Percentiles rank a stretch among this genome's conserved stretches.
These are phyloP conservation scores for Drosophila mulleri DNA, from an alignment of 2,888 invertebrate genomes.

Conservation along the genomic window DNA sequence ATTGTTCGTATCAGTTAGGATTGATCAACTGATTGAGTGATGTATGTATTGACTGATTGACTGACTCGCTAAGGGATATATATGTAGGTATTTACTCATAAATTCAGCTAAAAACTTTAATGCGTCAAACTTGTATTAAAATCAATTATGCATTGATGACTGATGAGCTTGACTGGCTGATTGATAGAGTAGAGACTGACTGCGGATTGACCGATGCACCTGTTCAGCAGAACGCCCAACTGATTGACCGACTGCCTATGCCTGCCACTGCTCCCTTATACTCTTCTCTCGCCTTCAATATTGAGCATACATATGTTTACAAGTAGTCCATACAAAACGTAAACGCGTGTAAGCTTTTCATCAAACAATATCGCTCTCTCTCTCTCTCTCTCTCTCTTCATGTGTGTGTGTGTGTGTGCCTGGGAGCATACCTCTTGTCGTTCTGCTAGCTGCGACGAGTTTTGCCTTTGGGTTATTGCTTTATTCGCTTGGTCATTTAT, in stretches of 20 bases:
- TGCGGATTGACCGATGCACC: background rate
- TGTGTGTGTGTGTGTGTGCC: background rate
- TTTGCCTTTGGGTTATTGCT: constrained; percentile 29
- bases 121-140: too few relatives aligned
- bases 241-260: background rate
- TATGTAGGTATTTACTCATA: background rate
- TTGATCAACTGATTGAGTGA: background rate
- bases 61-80: background rate
- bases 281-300: background rate
- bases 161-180: too few relatives aligned
- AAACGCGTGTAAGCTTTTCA: constrained; percentile 7
- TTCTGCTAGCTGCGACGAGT: background rate
- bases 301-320: background rate
- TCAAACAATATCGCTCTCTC: background rate
- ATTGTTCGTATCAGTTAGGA: too few relatives aligned
- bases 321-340: constrained; percentile 1
- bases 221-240: background rate
- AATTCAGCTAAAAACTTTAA: too few relatives aligned
- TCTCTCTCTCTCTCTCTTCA: background rate
- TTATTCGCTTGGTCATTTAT: constrained; percentile 31
- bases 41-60: background rate
- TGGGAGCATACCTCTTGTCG: background rate
- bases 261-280: background rate
- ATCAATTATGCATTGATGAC: too few relatives aligned
- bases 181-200: too few relatives aligned